Base-by-base conservation (phyloP, 2,888 invertebrate species). In the Pseudococcus longispinus region DNA sequence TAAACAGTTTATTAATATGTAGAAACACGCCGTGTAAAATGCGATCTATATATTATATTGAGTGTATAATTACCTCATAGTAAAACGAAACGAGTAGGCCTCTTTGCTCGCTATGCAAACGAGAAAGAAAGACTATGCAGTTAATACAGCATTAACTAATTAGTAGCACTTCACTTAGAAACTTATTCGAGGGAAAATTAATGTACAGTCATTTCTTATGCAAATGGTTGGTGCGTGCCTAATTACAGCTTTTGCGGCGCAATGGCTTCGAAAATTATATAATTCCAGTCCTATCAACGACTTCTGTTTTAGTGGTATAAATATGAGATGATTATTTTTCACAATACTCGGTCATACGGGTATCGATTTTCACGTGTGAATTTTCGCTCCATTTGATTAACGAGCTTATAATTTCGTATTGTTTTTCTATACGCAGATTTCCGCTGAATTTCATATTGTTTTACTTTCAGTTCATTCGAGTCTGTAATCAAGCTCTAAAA, bases 161-260 rank as follows among this genome's bases (percentile, higher is more conserved):
- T 86, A 86, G 86, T 86, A 86, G 86, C 55, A 86, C 86, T 86
- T 77, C 86, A 80, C 74, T 86, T 80, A 46, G 86, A 80, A 86
- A 86, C 86, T 86, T 86, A 86, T 86, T 86, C 80, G 55, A 51
- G 46, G 55, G 23, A 86, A 86, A 86, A 86, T 86, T 86, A 86
- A 86, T 86, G 86, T 86, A 80, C 80, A 77, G 80, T 86, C 77
- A 86, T 86, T 86, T 86, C 80, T 86, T 86, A 86, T 86, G 86
- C 86, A 86, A 86, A 86, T 86, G 86, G 74, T 85, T 70, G 70
- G 85, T 77, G 86, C 86, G 86, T 86, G 86, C 80, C 51, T 86
- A 86, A 86, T 77, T 51, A 86, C 51, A 77, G 77, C 51, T 51
- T 51, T 51, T 51, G 60, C 84, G 60, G 32, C 51, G 84, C 51